Percentiles rank a stretch among this genome's conserved stretches.
These are phyloP conservation scores for zebrafish (Danio rerio) DNA, from an alignment of 2,113 vertebrate species.

Conservation along the genomic window GRCz12tu NC_133177.1:23381501-23382000, in stretches of 20 bases:
- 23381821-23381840: background rate
- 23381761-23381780: slow-evolving; percentile 15
- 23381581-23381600: slow-evolving; percentile 24
- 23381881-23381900: background rate
- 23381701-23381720: background rate
- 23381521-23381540: background rate
- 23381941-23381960: too few relatives aligned
- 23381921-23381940: too few relatives aligned
- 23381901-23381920: background rate
- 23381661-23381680: slow-evolving; percentile 20
- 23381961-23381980: too few relatives aligned
- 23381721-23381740: slow-evolving; percentile 1
- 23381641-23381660: background rate
- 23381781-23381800: too few relatives aligned
- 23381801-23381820: slow-evolving; percentile 10
- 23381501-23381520: slow-evolving; percentile 31
- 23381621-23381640: background rate
- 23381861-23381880: background rate
- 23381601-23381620: background rate
- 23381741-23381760: slow-evolving; percentile 3
- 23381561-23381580: background rate
- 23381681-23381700: background rate
- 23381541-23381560: background rate
- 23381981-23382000: too few relatives aligned
- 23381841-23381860: slow-evolving; percentile 5